A percentile compares a stretch with the other conserved stretches of the same genome.
phyloP scores from a whole-genome alignment of 2,113 vertebrate genomes.

The Sarotherodon lohbergeri region DNA sequence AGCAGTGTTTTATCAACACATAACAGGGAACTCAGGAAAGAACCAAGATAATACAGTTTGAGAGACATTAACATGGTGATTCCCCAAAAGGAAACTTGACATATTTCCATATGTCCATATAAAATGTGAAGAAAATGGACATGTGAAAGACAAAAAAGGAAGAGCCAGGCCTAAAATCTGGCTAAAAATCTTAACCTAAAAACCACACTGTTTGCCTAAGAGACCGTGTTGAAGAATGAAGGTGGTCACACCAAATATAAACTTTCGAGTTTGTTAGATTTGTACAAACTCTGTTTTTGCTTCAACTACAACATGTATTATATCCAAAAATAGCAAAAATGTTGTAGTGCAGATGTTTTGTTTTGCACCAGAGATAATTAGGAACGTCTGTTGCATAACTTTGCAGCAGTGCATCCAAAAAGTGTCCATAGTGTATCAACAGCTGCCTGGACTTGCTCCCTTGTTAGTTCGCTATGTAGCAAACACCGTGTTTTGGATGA shows the following conservation, averaged over 20 bases:
- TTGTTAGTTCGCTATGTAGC: not conserved
- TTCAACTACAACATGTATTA: not conserved
- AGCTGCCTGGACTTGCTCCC: not conserved
- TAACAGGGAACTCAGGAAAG: not conserved
- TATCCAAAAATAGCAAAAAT: not conserved
- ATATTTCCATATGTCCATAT: not conserved
- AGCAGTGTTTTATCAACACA: not conserved
- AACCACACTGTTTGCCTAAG: not conserved
- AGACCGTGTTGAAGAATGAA: not conserved
- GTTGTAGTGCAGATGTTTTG: not conserved
- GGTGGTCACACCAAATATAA: not conserved
- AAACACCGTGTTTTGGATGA: not conserved
- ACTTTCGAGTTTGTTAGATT: not conserved
- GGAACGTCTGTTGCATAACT: not conserved
- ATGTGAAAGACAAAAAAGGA: not conserved
- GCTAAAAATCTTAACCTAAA: not conserved
- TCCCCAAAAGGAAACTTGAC: not conserved
- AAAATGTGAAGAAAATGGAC: not conserved
- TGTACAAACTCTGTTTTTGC: not conserved
- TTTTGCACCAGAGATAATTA: not conserved
- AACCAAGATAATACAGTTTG: accelerated
- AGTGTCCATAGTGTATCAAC: not conserved
- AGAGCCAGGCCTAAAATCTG: not conserved
- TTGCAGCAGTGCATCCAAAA: not conserved
- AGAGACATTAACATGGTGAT: accelerated